These are phyloP conservation scores for Acrocyrtus sp. DNA, from an alignment of 2,888 invertebrate species.

Conservation along the genomic window DNA sequence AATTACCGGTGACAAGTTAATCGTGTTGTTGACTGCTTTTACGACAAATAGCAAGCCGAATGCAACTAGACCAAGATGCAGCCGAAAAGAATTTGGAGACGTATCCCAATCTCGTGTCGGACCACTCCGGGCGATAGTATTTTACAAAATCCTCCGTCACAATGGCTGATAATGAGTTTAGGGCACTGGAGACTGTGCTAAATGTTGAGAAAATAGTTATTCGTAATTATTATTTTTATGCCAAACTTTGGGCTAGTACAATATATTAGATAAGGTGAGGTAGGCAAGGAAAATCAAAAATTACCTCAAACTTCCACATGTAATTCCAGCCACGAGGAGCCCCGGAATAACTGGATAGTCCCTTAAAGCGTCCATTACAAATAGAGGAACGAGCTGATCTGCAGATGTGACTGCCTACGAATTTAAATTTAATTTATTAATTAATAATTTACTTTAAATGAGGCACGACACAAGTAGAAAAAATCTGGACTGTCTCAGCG, in stretches of 20 bases:
- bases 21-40: conserved; percentile 76
- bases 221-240: too few species aligned
- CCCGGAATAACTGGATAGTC: conserved; percentile 83
- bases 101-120: conserved; percentile 72
- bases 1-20: conserved; percentile 83
- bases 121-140: conserved; percentile 16
- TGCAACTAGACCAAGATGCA: conserved; percentile 77
- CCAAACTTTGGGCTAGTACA: neutral
- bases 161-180: conserved; percentile 92
- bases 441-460: neutral
- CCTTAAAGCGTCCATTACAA: conserved; percentile 70
- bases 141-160: conserved; percentile 87
- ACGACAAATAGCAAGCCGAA: conserved; percentile 86
- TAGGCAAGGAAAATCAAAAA: neutral
- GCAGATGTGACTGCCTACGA: conserved; percentile 45
- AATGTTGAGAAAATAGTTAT: too few species aligned
- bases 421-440: too few species aligned
- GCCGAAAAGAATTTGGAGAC: conserved; percentile 78
- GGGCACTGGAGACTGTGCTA: conserved; percentile 92
- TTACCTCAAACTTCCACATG: conserved; percentile 80
- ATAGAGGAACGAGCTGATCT: conserved; percentile 67
- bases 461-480: neutral
- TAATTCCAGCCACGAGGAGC: conserved; percentile 88
- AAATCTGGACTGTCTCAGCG: conserved; percentile 11
- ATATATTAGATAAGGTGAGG: neutral